Evolutionary conservation across 2,113 vertebrate genomes (phyloP).

Genomic region (Orycteropus afer): DNA sequence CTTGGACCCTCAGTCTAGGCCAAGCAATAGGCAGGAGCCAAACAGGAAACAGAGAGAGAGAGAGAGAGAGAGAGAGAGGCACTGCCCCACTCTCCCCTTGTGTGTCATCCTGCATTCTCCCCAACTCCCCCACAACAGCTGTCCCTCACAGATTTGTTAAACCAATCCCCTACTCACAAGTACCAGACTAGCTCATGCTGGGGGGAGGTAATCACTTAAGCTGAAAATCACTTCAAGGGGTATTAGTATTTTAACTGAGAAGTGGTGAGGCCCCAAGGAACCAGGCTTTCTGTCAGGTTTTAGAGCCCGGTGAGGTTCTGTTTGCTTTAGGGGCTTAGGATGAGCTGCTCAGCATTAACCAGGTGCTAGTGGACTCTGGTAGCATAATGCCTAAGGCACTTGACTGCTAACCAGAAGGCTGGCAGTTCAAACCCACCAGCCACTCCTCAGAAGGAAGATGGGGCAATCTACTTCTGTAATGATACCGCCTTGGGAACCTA

Average conservation of each 20-base stretch:
- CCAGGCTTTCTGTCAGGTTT: neutral
- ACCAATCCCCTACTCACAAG: constrained; percentile 10
- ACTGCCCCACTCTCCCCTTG: neutral
- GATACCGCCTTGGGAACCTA: too few species aligned
- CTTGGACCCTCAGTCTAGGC: neutral
- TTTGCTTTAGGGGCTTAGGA: neutral
- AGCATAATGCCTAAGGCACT: too few species aligned
- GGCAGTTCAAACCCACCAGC: too few species aligned
- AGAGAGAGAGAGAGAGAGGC: neutral
- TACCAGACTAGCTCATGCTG: neutral
- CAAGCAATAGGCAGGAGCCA: neutral
- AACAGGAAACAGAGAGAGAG: neutral
- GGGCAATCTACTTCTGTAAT: too few species aligned
- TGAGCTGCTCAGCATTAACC: neutral
- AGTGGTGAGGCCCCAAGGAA: neutral
- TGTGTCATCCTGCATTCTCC: neutral
- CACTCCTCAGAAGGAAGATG: too few species aligned
- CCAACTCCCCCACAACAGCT: constrained; percentile 16
- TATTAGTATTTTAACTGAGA: constrained; percentile 50
- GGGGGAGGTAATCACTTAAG: constrained; percentile 58
- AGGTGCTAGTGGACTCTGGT: neutral
- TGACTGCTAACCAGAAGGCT: too few species aligned
- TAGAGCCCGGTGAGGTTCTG: neutral
- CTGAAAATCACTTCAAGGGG: constrained; percentile 44
- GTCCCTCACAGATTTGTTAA: constrained; percentile 44